Evolutionary conservation across 2,797 vertebrate genomes (phyloP).

Genomic region (Gila robusta): DNA sequence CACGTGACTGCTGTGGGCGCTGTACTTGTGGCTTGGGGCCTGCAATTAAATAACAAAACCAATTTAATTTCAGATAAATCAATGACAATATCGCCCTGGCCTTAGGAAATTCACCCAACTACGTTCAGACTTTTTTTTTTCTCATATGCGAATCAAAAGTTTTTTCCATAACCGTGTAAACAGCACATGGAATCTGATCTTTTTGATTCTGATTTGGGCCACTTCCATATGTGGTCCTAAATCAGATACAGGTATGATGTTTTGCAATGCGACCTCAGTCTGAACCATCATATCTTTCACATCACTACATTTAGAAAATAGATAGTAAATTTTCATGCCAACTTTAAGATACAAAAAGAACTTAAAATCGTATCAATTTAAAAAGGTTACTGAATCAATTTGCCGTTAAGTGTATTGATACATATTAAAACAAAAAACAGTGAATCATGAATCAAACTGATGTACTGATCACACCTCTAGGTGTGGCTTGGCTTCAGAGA

Average conservation of each 20-base stretch:
- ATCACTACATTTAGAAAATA: no score
- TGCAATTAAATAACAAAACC: slow-evolving; percentile 66
- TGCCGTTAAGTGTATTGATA: no score
- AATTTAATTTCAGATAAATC: neutral
- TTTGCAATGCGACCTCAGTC: neutral
- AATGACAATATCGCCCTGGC: neutral
- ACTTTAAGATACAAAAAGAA: neutral
- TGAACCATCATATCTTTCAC: neutral
- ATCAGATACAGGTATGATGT: neutral
- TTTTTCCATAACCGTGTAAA: neutral
- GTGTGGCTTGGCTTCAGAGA: neutral
- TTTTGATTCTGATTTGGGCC: neutral
- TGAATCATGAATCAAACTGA: neutral
- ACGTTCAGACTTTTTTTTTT: neutral
- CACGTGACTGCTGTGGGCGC: slow-evolving; percentile 97
- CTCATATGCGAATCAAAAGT: neutral
- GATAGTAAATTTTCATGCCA: no score
- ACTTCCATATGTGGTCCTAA: neutral
- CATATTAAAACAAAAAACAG: no score
- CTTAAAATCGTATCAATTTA: neutral
- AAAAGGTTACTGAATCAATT: neutral
- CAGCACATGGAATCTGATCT: neutral
- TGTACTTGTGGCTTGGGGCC: slow-evolving; percentile 97
- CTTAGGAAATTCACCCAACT: neutral
- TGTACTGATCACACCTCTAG: neutral